Percentiles rank a stretch among this genome's conserved stretches.
Evolutionary conservation across 2,113 vertebrate genomes (phyloP).

Genomic region (Argyrosomus japonicus): DNA sequence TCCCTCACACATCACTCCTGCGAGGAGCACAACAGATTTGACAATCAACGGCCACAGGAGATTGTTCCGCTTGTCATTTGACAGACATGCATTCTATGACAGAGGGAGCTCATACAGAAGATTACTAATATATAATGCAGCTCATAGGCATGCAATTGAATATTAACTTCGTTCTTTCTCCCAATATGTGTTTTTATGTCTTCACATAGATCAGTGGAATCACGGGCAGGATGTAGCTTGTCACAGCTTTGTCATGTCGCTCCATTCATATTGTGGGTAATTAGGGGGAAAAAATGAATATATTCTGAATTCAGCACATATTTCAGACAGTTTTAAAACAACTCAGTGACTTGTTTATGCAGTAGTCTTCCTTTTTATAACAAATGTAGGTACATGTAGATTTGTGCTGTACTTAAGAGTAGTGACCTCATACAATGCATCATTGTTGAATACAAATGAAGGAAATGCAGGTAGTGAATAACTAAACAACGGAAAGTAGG

Average conservation of each 20-base stretch:
- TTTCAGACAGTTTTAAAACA: not conserved
- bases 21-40: constrained; percentile 31
- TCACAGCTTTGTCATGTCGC: not conserved
- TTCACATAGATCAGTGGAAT: not conserved
- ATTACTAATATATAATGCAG: constrained; percentile 43
- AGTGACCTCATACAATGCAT: not conserved
- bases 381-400: not conserved
- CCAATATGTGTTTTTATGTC: constrained; percentile 11
- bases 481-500: not conserved
- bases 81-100: constrained; percentile 25
- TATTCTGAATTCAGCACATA: not conserved
- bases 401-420: not conserved
- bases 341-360: not conserved
- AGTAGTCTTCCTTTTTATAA: not conserved
- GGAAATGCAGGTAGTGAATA: not conserved
- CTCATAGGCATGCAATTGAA: constrained; percentile 8
- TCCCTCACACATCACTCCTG: constrained; percentile 38
- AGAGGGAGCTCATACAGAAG: constrained; percentile 24
- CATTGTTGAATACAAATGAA: not conserved
- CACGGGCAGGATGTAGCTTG: not conserved
- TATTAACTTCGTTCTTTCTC: constrained; percentile 34
- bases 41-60: constrained; percentile 48
- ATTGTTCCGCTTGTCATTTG: constrained; percentile 44
- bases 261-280: not conserved
- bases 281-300: not conserved